A percentile compares a stretch with the other conserved stretches of the same genome.
Evolutionary conservation across 2,113 vertebrate genomes (phyloP).

Genomic region (Megaptera novaeangliae): DNA sequence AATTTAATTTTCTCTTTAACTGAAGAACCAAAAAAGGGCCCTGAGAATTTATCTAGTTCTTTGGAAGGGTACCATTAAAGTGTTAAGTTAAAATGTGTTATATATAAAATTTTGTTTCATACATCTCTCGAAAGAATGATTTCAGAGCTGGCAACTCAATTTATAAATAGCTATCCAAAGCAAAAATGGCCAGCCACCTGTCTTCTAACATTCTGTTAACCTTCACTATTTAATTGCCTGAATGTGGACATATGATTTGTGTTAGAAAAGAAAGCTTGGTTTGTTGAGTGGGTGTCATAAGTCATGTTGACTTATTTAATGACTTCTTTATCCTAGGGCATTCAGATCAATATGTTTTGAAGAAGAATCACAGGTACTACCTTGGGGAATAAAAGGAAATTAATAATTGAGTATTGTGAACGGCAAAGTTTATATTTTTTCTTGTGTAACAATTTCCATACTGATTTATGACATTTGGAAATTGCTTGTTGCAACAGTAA

Average conservation of each 20-base stretch:
- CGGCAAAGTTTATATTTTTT: neutral
- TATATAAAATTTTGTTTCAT: neutral
- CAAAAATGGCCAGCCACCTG: neutral
- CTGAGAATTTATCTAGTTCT: constrained; percentile 12
- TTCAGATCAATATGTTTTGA: constrained; percentile 12
- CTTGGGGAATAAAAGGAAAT: neutral
- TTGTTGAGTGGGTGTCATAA: neutral
- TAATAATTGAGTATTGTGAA: neutral
- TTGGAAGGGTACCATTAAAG: neutral
- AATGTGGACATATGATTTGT: neutral
- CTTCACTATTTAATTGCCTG: neutral
- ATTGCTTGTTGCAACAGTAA: constrained; percentile 4
- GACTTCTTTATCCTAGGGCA: constrained; percentile 10
- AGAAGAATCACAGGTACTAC: constrained; percentile 2
- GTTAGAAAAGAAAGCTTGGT: neutral
- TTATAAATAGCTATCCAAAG: neutral
- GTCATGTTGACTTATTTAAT: neutral
- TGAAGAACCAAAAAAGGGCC: neutral
- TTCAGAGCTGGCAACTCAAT: neutral
- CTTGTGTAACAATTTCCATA: neutral
- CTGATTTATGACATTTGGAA: neutral
- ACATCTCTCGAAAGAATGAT: neutral
- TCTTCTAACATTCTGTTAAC: neutral
- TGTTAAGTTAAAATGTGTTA: neutral
- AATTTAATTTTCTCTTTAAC: constrained; percentile 27